These are phyloP conservation scores for Eunapius fragilis DNA, from an alignment of 37 sponge, comb jelly and placozoan genomes.

Conservation along the genomic window DNA sequence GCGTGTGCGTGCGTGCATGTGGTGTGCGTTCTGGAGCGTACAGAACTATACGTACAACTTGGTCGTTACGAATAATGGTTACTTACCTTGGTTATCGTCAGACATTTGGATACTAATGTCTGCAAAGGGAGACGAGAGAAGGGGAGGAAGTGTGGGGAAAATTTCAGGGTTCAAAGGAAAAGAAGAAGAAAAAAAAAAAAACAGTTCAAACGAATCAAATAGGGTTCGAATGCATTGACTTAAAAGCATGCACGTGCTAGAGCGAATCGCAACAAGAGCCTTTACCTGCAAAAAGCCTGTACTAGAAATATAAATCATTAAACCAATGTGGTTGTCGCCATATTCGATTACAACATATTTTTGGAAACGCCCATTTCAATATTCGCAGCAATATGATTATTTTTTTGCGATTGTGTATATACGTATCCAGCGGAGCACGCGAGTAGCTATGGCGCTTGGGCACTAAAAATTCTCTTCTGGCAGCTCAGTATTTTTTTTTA, in stretches of 20 bases:
- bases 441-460: not conserved
- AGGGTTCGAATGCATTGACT: too few relatives aligned
- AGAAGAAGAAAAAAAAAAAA: not conserved
- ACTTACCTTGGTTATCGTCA: not conserved
- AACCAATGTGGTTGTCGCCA: not conserved
- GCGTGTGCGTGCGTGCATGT: slow-evolving; percentile 3
- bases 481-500: not conserved
- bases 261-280: not conserved
- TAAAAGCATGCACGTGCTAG: not conserved
- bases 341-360: not conserved
- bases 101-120: not conserved
- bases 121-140: not conserved
- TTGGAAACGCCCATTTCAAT: not conserved
- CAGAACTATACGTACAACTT: not conserved
- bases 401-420: not conserved
- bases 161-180: not conserved
- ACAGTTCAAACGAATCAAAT: not conserved
- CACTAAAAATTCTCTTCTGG: not conserved
- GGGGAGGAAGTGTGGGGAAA: not conserved
- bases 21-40: not conserved
- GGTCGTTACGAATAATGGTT: not conserved
- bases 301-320: too few relatives aligned
- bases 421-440: not conserved
- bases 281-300: not conserved
- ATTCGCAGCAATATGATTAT: too few relatives aligned